These are phyloP conservation scores for Zophobas morio DNA, from an alignment of 1,140 invertebrate species.

Conservation along the genomic window DNA sequence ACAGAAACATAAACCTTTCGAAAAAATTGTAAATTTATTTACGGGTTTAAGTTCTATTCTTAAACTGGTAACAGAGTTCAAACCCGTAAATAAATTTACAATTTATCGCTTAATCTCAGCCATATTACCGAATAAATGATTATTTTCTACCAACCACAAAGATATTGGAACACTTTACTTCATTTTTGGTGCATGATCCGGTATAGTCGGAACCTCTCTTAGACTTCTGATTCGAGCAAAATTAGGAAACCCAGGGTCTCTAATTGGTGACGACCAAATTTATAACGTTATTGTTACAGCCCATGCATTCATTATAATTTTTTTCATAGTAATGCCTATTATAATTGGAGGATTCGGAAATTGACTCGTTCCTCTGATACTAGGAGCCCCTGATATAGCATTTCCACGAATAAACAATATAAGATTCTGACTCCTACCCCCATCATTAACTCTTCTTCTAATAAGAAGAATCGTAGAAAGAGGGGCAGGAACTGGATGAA, in stretches of 20 bases:
- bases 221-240: constrained; percentile 79
- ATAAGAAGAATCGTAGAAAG: constrained; percentile 72
- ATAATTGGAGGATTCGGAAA: constrained; percentile 87
- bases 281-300: constrained; percentile 82
- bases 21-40: background rate
- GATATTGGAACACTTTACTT: constrained; percentile 85
- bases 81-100: constrained; percentile 71
- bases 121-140: no score
- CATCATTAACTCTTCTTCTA: constrained; percentile 74
- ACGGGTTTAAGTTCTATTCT: constrained; percentile 53
- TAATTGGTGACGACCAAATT: constrained; percentile 79
- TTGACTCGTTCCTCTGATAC: constrained; percentile 81
- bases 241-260: constrained; percentile 73
- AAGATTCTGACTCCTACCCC: constrained; percentile 81
- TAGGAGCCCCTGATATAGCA: constrained; percentile 81
- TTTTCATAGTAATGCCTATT: constrained; percentile 85
- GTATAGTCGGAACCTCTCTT: constrained; percentile 76
- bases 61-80: no score
- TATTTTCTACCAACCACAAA: constrained; percentile 66
- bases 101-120: constrained; percentile 65
- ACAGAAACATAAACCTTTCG: no score
- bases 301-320: constrained; percentile 86
- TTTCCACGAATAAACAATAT: constrained; percentile 86
- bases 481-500: constrained; percentile 78
- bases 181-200: constrained; percentile 78